Conservation (phyloP, 1,140 invertebrate species). For the Zaprionus africanus region DNA sequence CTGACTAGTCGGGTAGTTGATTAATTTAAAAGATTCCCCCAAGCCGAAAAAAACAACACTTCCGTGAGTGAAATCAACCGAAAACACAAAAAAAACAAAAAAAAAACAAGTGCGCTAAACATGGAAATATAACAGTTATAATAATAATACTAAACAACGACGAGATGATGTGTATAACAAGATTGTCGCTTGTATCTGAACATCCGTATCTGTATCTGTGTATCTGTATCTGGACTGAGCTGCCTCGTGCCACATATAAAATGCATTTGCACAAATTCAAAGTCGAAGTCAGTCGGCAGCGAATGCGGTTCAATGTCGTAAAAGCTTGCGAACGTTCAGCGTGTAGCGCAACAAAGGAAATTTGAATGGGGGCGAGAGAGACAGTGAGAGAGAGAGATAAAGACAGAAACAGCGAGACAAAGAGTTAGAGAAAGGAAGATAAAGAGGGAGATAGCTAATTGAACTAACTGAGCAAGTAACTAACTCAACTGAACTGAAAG, state of each 20-base stretch:
- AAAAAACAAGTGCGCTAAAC: constrained; percentile 5
- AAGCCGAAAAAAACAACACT: constrained; percentile 15
- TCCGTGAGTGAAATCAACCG: constrained; percentile 26
- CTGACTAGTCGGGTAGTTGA: neutral
- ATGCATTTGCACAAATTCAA: constrained; percentile 49
- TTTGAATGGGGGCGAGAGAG: neutral
- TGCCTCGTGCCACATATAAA: constrained; percentile 30
- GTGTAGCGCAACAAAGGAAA: constrained; percentile 23
- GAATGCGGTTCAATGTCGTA: constrained; percentile 45
- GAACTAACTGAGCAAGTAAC: neutral
- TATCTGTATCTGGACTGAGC: neutral
- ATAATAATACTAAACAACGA: constrained; percentile 17
- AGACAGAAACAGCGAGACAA: too few relatives aligned
- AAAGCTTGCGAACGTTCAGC: constrained; percentile 14
- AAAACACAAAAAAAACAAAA: constrained; percentile 12
- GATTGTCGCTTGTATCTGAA: neutral
- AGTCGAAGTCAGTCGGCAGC: constrained; percentile 42
- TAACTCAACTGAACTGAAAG: neutral
- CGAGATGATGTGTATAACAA: constrained; percentile 14
- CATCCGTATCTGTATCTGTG: neutral
- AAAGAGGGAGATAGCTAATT: neutral
- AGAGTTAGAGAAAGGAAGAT: too few relatives aligned
- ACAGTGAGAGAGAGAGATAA: neutral
- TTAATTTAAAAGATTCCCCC: neutral
- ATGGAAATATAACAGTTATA: constrained; percentile 17